Conservation (phyloP, 1,140 invertebrate genomes). For the Drosophila teissieri region DNA sequence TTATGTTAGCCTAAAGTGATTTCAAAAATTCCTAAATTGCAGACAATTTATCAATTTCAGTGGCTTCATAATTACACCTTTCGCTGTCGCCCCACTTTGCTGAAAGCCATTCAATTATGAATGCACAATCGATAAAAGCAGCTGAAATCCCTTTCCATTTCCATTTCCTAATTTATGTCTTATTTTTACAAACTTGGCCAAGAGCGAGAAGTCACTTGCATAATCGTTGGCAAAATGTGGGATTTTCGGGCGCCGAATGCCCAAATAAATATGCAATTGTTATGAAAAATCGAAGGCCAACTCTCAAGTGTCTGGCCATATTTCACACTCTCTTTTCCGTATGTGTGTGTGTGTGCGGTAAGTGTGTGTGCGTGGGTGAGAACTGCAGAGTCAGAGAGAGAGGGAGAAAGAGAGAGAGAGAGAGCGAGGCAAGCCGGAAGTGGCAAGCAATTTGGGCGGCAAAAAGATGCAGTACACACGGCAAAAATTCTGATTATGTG, state of each 20-base stretch:
- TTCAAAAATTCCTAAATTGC: not conserved
- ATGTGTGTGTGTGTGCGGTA: not conserved
- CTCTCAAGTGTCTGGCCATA: constrained; percentile 50
- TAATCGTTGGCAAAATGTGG: constrained; percentile 20
- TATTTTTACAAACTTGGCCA: not conserved
- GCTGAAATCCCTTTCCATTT: not conserved
- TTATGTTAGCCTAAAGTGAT: not conserved
- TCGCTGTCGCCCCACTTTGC: not conserved
- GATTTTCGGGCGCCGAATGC: not conserved
- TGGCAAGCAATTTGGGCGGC: constrained; percentile 54
- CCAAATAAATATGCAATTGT: constrained; percentile 56
- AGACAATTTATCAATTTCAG: not conserved
- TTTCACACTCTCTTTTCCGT: constrained; percentile 40
- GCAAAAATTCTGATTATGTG: not conserved
- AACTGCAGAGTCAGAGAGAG: not conserved
- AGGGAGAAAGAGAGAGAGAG: not conserved
- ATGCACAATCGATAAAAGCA: not conserved
- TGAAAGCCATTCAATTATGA: constrained; percentile 1
- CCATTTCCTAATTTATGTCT: constrained; percentile 5
- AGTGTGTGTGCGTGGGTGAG: not conserved
- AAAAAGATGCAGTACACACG: constrained; percentile 25
- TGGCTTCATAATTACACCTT: not conserved
- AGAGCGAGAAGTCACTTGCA: constrained; percentile 21
- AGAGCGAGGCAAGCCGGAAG: constrained; percentile 6
- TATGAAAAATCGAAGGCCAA: constrained; percentile 74